phyloP scores from a whole-genome alignment of 2,113 vertebrate species.

The Pluvialis apricaria region DNA sequence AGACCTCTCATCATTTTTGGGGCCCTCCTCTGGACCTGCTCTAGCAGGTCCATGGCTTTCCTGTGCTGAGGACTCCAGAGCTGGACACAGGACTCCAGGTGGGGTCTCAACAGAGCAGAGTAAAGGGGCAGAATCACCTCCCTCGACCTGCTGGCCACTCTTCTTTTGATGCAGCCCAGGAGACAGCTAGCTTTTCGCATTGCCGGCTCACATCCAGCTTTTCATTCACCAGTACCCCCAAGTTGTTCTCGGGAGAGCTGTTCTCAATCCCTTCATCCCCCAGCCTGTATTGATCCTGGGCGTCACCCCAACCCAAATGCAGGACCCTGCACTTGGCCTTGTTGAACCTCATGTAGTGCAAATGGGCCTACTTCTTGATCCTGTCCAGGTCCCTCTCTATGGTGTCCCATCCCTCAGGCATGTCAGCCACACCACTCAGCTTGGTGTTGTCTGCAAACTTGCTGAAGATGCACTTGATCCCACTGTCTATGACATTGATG shows the following conservation, averaged over 20 bases:
- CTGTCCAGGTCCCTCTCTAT: neutral
- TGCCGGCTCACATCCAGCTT: too few species aligned
- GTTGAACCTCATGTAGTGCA: neutral
- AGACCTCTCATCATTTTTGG: too few species aligned
- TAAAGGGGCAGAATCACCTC: too few species aligned
- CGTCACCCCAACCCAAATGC: neutral
- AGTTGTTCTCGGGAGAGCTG: neutral
- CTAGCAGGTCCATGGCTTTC: too few species aligned
- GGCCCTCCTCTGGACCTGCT: too few species aligned
- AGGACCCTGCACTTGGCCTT: neutral
- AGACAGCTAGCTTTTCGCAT: too few species aligned
- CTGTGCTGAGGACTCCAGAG: too few species aligned
- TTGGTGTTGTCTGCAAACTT: neutral
- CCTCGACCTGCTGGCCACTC: too few species aligned
- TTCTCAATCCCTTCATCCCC: neutral
- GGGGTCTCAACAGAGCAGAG: too few species aligned
- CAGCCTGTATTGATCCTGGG: neutral
- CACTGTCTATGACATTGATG: accelerated
- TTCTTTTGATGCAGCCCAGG: too few species aligned
- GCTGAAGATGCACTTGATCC: accelerated
- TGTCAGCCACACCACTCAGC: neutral
- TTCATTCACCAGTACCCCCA: neutral
- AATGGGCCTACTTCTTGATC: neutral
- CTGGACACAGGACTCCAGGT: too few species aligned
- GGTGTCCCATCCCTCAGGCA: accelerated